Evolutionary conservation across 1,140 invertebrate genomes (phyloP), one percentile per base, ranked within the genome.

Genomic region (Drosophila erecta): DNA sequence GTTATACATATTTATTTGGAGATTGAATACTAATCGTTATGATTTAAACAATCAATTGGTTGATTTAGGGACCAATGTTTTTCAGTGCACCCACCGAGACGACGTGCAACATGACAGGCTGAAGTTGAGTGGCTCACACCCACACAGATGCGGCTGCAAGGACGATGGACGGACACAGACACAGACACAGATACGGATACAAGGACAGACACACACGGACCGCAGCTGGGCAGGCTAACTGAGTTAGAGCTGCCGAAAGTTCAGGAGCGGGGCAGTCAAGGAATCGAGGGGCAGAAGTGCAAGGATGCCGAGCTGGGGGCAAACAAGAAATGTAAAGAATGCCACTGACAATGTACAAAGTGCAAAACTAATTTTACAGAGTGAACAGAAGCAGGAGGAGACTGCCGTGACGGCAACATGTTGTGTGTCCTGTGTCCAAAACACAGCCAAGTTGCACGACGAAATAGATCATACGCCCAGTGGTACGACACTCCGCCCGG

Each of bases 331-430:
- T 87, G 80, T 73, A 87, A 84, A 89, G 84, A 90, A 90, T 89
- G 85, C 85, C 76, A 89, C 85, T 90, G 84, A 89, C 84, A 89
- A 89, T 89, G 84, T 89, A 89, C 84, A 89, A 89, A 89, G 85
- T 89, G 84, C 84, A 90, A 89, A 89, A 89, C 84, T 89, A 89
- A 89, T 89, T 89, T 89, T 80, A 80, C 84, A 90, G 85, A 89
- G 84, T 89, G 85, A 89, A 43, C 57, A 64, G 51, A 53, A 61
- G 22, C 30, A 70, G 44, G 53, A 61, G 17, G 37, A 70, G 43
- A 76, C 64, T 58, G 59, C 43, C 55, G 33, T 69, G 76, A 50
- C 47, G 56, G 83, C 75, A 86, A 71, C 75, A 87, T 78, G 83
- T 51, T 81, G 69, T 74, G 64, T 50, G 35, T 37, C n/a, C 24